Conservation (phyloP, 2,797 vertebrate genomes). For the Coracias cyanogaster region DNA sequence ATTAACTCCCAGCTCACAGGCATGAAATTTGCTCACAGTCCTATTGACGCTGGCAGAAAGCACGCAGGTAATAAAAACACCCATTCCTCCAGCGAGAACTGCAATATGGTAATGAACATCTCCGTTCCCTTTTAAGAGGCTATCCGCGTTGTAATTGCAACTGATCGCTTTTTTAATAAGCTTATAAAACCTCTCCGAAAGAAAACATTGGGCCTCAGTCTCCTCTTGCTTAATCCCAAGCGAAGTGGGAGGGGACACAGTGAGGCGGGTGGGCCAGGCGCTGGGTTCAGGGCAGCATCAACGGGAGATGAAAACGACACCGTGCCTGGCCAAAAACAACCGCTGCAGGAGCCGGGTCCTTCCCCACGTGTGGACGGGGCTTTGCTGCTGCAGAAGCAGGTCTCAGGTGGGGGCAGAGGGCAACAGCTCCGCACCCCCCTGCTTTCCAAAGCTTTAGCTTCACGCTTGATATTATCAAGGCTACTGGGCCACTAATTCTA, state of each 20-base stretch:
- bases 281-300: neutral
- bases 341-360: neutral
- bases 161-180: neutral
- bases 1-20: neutral
- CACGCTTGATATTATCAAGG: neutral
- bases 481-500: neutral
- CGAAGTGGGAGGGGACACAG: neutral
- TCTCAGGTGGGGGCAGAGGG: neutral
- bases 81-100: neutral
- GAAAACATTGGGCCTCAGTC: neutral
- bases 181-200: neutral
- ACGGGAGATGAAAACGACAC: neutral
- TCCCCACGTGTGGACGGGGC: rapidly evolving
- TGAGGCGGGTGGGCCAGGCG: neutral
- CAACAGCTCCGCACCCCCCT: neutral
- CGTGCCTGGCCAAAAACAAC: neutral
- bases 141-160: neutral
- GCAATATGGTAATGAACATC: neutral
- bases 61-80: rapidly evolving
- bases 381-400: neutral
- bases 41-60: neutral
- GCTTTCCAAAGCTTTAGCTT: neutral
- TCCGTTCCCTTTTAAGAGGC: rapidly evolving
- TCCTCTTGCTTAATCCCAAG: rapidly evolving
- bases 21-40: neutral